Percentiles rank a stretch among this genome's conserved stretches.
These are phyloP conservation scores for Pterobdella sp. DNA, from an alignment of 2,888 invertebrate species.

Conservation along the genomic window DNA sequence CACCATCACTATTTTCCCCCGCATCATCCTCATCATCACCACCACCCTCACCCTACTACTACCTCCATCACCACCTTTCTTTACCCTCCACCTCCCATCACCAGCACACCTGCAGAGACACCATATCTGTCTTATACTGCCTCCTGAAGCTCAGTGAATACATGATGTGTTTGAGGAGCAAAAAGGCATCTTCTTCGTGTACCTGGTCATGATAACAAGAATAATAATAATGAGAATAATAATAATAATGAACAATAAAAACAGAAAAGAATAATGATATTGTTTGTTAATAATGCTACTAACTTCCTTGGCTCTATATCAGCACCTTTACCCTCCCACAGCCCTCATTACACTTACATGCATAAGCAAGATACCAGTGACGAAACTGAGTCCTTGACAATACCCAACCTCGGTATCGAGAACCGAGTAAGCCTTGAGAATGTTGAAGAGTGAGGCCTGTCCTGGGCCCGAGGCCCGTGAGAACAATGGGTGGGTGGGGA, in stretches of 20 bases:
- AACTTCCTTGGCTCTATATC: too few relatives aligned
- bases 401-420: slow-evolving; percentile 89
- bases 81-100: not conserved
- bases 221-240: not conserved
- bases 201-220: slow-evolving; percentile 59
- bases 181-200: slow-evolving; percentile 82
- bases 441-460: slow-evolving; percentile 82
- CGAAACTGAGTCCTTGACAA: slow-evolving; percentile 91
- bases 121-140: slow-evolving; percentile 89
- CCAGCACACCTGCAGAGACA: slow-evolving; percentile 67
- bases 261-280: too few relatives aligned
- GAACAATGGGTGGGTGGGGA: slow-evolving; percentile 88
- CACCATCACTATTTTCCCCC: not conserved
- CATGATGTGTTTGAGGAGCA: slow-evolving; percentile 80
- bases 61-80: not conserved
- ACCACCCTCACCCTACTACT: not conserved
- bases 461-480: slow-evolving; percentile 83
- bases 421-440: slow-evolving; percentile 88
- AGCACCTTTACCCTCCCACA: not conserved
- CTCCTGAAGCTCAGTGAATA: slow-evolving; percentile 76
- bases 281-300: too few relatives aligned
- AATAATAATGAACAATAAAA: not conserved
- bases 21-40: not conserved
- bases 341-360: slow-evolving; percentile 63
- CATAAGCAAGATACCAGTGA: slow-evolving; percentile 81